Evolutionary conservation across 2,113 vertebrate species (phyloP).

Genomic region (Bambusicola thoracicus): DNA sequence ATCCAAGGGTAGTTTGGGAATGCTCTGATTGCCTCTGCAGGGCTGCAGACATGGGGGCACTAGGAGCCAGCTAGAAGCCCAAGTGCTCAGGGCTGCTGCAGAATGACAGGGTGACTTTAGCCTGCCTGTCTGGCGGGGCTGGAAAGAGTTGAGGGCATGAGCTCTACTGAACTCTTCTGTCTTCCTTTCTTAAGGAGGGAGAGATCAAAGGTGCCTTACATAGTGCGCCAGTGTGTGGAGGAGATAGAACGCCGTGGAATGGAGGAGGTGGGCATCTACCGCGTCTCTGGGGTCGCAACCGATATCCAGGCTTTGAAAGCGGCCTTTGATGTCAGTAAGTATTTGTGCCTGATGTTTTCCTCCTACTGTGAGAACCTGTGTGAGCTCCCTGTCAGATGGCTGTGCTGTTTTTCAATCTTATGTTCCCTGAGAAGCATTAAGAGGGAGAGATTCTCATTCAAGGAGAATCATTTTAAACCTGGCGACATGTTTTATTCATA

Average conservation of each 20-base stretch:
- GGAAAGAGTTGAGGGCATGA: rapidly evolving
- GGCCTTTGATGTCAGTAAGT: conserved; percentile 97
- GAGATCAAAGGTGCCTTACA: conserved; percentile 97
- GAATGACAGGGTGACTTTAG: not conserved
- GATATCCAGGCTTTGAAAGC: conserved; percentile 97
- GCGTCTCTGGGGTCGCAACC: conserved; percentile 95
- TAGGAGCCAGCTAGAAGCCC: not conserved
- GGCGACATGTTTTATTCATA: not conserved
- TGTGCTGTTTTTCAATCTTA: not conserved
- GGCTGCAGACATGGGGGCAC: not conserved
- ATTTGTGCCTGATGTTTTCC: not conserved
- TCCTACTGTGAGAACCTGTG: not conserved
- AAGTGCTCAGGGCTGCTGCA: not conserved
- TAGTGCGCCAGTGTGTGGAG: conserved; percentile 96
- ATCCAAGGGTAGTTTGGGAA: not conserved
- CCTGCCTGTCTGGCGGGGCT: not conserved
- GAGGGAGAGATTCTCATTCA: not conserved
- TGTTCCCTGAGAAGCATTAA: not conserved
- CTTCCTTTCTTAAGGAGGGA: conserved; percentile 82
- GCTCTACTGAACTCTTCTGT: not conserved
- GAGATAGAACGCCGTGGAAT: conserved; percentile 96
- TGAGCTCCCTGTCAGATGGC: not conserved
- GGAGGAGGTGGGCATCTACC: conserved; percentile 99
- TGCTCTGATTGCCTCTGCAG: not conserved
- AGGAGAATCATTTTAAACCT: not conserved